Conservation (phyloP, 2,797 vertebrate genomes). For the Tokudaia tokunoshimensis region DNA sequence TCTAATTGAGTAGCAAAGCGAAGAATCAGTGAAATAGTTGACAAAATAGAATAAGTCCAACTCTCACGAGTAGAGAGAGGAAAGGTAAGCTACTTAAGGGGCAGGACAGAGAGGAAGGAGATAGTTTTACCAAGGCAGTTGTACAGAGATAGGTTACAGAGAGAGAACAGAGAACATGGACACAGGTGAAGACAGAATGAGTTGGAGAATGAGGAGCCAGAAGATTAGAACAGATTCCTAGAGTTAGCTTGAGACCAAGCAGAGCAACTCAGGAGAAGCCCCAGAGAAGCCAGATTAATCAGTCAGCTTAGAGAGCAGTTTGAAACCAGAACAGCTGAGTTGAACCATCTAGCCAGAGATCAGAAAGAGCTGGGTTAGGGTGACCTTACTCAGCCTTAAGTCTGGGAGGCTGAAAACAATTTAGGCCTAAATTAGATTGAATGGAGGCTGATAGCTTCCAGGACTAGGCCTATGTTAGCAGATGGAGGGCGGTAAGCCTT, state of each 20-base stretch:
- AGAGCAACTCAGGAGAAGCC: not conserved
- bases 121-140: not conserved
- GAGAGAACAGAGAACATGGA: not conserved
- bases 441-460: not conserved
- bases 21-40: not conserved
- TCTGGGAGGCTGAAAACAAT: not conserved
- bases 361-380: not conserved
- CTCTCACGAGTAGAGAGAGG: not conserved
- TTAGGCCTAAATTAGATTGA: not conserved
- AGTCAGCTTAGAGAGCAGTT: too few relatives aligned
- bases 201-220: not conserved
- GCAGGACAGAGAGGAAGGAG: not conserved
- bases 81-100: not conserved
- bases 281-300: not conserved
- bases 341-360: not conserved
- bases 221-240: not conserved
- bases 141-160: not conserved
- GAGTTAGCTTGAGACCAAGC: not conserved
- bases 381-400: not conserved
- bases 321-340: not conserved
- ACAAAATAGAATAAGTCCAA: not conserved
- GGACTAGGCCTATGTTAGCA: not conserved
- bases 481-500: not conserved
- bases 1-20: not conserved
- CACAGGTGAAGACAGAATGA: not conserved